phyloP scores from a whole-genome alignment of 2,113 vertebrate genomes.

The cat (Felis catus) region F.catus_Fca126_mat1.0 CM031419.1:111063501-111064000 shows the following conservation, averaged over 20 bases:
- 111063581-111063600: background rate
- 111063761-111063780: background rate
- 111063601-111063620: background rate
- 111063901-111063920: background rate
- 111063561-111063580: background rate
- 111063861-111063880: background rate
- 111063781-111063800: background rate
- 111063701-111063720: background rate
- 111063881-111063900: background rate
- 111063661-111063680: background rate
- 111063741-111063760: background rate
- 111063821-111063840: background rate
- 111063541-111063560: background rate
- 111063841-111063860: background rate
- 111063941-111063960: background rate
- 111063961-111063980: background rate
- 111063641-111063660: background rate
- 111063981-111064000: background rate
- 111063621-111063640: background rate
- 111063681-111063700: background rate
- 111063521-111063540: background rate
- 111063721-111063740: slow-evolving; percentile 1
- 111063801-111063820: background rate
- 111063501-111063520: background rate
- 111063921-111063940: background rate